These are phyloP conservation scores for Holcopasites calliopsidis DNA, from an alignment of 1,140 invertebrate species.

Conservation along the genomic window DNA sequence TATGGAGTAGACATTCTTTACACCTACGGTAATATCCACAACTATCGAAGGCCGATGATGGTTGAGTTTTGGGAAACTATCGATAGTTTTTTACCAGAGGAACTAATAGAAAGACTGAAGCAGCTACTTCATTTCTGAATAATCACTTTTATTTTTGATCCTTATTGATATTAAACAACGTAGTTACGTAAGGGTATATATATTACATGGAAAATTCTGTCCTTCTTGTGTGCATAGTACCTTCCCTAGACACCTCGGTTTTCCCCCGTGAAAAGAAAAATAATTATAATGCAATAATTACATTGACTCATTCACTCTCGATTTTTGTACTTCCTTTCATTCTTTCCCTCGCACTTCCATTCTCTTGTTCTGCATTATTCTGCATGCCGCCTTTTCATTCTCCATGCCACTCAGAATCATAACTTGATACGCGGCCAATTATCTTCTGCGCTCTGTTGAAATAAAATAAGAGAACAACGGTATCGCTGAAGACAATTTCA, in stretches of 20 bases:
- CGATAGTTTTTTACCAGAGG: too few relatives aligned
- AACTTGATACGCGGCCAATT: too few relatives aligned
- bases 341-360: conserved; percentile 6
- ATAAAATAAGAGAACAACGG: too few relatives aligned
- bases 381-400: neutral
- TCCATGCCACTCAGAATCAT: neutral
- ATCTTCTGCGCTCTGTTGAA: too few relatives aligned
- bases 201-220: conserved; percentile 78
- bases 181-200: conserved; percentile 77
- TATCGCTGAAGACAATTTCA: too few relatives aligned
- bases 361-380: neutral
- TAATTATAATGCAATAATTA: conserved; percentile 12
- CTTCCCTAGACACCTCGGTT: conserved; percentile 59
- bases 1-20: too few relatives aligned
- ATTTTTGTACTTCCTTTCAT: conserved; percentile 10
- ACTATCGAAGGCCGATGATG: too few relatives aligned
- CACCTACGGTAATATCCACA: too few relatives aligned
- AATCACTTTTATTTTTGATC: conserved; percentile 77
- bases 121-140: too few relatives aligned
- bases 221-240: conserved; percentile 67
- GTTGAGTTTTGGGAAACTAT: too few relatives aligned
- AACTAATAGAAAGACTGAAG: too few relatives aligned
- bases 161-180: conserved; percentile 79
- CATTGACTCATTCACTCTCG: conserved; percentile 14
- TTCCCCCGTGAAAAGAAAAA: conserved; percentile 51